phyloP scores from a whole-genome alignment of 2,888 invertebrate species.

The Mantis religiosa region DNA sequence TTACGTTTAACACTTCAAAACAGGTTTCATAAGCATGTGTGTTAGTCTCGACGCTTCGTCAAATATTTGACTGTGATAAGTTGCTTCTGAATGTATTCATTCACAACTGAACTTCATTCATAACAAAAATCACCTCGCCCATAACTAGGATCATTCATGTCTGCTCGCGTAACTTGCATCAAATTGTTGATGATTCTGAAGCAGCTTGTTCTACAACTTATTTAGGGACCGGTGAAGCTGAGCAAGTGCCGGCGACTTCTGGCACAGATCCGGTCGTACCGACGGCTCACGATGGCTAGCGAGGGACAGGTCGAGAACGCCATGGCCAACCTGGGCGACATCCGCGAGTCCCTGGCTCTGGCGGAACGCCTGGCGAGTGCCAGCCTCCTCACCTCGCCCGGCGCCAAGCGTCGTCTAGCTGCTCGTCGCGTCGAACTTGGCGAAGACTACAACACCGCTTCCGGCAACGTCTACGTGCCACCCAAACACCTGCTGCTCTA shows the following conservation, averaged over 20 bases:
- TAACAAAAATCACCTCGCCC: too few species aligned
- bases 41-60: too few species aligned
- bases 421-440: conserved; percentile 54
- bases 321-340: conserved; percentile 29
- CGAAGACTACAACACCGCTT: conserved; percentile 38
- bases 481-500: conserved; percentile 59
- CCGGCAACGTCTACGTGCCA: conserved; percentile 51
- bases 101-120: too few species aligned
- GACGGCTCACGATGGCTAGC: not conserved
- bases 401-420: conserved; percentile 52
- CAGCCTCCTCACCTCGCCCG: conserved; percentile 55
- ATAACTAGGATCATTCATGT: not conserved
- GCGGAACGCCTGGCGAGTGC: conserved; percentile 57
- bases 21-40: too few species aligned
- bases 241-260: not conserved
- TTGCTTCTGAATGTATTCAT: too few species aligned
- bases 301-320: not conserved
- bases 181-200: not conserved
- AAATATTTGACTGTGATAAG: too few species aligned
- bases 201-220: not conserved
- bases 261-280: not conserved
- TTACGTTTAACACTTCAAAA: not conserved
- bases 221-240: not conserved
- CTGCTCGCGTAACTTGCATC: not conserved
- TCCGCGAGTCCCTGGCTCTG: conserved; percentile 50